Percentiles rank a stretch among this genome's conserved stretches.
phyloP scores from a whole-genome alignment of 1,140 invertebrate genomes.

The Latrodectus geometricus region DNA sequence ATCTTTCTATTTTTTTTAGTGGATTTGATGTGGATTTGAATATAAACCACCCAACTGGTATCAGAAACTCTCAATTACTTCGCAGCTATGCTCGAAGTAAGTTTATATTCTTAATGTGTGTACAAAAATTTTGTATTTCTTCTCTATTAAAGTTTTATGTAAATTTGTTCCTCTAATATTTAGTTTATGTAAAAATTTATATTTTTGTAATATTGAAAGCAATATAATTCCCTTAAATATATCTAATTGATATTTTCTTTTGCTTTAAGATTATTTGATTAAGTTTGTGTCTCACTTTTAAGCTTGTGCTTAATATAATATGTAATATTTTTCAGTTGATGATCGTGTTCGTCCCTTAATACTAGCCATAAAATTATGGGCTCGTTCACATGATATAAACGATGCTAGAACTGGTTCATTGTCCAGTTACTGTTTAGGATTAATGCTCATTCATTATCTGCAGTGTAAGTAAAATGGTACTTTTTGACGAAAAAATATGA shows the following conservation, averaged over 20 bases:
- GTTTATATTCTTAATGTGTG: conserved; percentile 63
- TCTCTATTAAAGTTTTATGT: not conserved
- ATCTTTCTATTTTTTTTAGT: conserved; percentile 17
- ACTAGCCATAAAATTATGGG: conserved; percentile 93
- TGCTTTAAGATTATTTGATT: too few relatives aligned
- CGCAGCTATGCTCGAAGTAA: conserved; percentile 89
- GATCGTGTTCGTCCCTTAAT: conserved; percentile 93
- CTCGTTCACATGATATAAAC: conserved; percentile 92
- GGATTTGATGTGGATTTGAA: conserved; percentile 85
- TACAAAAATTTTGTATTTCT: not conserved
- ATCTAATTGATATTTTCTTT: too few relatives aligned
- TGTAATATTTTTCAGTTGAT: conserved; percentile 78
- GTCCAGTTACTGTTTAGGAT: conserved; percentile 92
- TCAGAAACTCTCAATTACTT: conserved; percentile 93
- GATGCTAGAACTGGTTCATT: conserved; percentile 94
- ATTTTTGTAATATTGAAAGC: not conserved
- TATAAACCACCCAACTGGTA: conserved; percentile 95
- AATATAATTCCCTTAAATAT: not conserved
- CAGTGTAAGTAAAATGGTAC: conserved; percentile 77
- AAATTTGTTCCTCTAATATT: not conserved
- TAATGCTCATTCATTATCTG: conserved; percentile 97
- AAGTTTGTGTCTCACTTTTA: too few relatives aligned
- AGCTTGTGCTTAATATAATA: not conserved
- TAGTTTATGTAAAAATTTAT: not conserved
- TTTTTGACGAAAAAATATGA: conserved; percentile 16